Conservation (phyloP, 2,113 vertebrate species). For the Tor tambroides region DNA sequence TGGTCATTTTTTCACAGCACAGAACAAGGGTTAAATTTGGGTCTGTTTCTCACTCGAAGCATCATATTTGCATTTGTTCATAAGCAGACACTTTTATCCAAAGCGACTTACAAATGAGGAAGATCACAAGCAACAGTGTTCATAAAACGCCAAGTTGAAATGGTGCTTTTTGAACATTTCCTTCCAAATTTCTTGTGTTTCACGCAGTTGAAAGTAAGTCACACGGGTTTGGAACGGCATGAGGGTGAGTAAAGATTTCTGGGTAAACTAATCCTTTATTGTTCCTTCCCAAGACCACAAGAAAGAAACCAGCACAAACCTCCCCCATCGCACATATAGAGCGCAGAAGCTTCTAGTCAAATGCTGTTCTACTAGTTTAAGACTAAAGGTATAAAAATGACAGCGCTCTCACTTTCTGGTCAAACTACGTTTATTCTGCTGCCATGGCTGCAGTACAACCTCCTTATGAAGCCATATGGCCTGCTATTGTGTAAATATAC, state of each 20-base stretch:
- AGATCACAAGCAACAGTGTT: neutral
- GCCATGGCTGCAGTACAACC: slow-evolving; percentile 44
- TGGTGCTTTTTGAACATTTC: neutral
- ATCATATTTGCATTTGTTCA: neutral
- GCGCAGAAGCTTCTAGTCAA: neutral
- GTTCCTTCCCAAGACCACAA: slow-evolving; percentile 7
- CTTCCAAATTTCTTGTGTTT: neutral
- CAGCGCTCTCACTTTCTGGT: neutral
- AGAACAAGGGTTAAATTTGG: neutral
- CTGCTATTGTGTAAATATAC: slow-evolving; percentile 19
- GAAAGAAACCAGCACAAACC: slow-evolving; percentile 5
- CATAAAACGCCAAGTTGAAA: neutral
- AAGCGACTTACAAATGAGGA: no score
- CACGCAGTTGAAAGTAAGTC: neutral
- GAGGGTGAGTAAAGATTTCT: neutral
- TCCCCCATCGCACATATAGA: neutral
- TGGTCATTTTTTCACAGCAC: no score
- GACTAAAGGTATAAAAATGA: neutral
- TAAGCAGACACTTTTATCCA: neutral
- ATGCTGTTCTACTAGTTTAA: no score
- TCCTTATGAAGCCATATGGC: neutral
- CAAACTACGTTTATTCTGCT: slow-evolving; percentile 16
- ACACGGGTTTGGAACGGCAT: neutral
- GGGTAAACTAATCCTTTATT: slow-evolving; percentile 10
- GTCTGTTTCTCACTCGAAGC: neutral